Evolutionary conservation across 2,888 invertebrate species (phyloP).

Genomic region (Autographa gamma): DNA sequence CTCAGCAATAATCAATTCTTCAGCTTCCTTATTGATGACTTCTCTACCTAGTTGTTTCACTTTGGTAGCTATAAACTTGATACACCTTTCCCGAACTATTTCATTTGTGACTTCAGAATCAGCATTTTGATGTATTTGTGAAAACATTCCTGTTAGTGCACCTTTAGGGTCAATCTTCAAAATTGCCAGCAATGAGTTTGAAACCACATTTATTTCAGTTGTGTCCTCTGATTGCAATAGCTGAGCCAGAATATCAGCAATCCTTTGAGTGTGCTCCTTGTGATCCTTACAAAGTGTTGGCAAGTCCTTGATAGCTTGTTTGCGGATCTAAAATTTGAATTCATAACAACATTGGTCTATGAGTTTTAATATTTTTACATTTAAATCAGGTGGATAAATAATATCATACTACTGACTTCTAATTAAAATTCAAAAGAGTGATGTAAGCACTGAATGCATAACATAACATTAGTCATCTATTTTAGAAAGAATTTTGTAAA

Average conservation of each 20-base stretch:
- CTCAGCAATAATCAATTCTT: slow-evolving; percentile 94
- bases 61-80: slow-evolving; percentile 96
- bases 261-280: slow-evolving; percentile 94
- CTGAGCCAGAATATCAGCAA: slow-evolving; percentile 97
- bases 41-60: slow-evolving; percentile 94
- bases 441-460: too few species aligned
- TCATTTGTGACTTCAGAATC: slow-evolving; percentile 90
- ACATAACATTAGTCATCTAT: too few species aligned
- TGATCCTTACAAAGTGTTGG: slow-evolving; percentile 96
- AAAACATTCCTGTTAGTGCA: slow-evolving; percentile 87
- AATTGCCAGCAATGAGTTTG: slow-evolving; percentile 94
- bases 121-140: slow-evolving; percentile 87
- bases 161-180: slow-evolving; percentile 93
- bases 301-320: slow-evolving; percentile 97
- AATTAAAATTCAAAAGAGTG: too few species aligned
- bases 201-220: slow-evolving; percentile 95
- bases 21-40: slow-evolving; percentile 94
- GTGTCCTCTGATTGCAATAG: slow-evolving; percentile 95
- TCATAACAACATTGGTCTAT: background rate
- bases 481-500: too few species aligned
- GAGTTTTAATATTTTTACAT: too few species aligned
- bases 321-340: slow-evolving; percentile 92
- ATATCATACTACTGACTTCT: too few species aligned
- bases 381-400: too few species aligned
- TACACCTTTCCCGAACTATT: slow-evolving; percentile 94